Evolutionary conservation across 2,113 vertebrate species (phyloP), one percentile per base, ranked within the genome.

Genomic region (Fukomys damarensis): DNA sequence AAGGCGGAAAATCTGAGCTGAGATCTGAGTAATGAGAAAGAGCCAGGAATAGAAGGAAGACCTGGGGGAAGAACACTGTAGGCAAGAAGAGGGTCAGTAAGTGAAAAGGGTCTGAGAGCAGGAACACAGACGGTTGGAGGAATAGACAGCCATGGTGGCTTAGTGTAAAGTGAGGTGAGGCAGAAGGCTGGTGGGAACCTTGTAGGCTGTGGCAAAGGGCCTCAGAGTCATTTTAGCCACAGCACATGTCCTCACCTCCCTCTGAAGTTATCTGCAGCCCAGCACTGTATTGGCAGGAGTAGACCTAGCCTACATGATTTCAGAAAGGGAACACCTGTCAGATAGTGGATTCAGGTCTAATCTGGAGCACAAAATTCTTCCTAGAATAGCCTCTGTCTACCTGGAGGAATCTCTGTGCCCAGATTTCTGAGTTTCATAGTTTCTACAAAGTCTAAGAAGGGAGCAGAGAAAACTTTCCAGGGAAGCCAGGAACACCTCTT

Each of bases 231-330:
- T 13, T 59, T 16, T n/a, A 88, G n/a, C 52, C 32, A 79, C 2
- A 46, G 56, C 24, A 1, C 61, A 54, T 22, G 58, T 2, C 16
- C 8, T 41, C 1, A 63, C 0, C 20, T 86, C 49, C 74, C 81
- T 4, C 0, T 46, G 38, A 22, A 26, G 54, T 81, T 52, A 74
- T 35, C 2, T 1, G n/a, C n/a, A 80, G 12, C 14, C 46, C 46
- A 8, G 3, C 41, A n/a, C 46, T 84, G 0, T 32, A 14, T 7
- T 2, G 17, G 32, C 8, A 3, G 12, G 3, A 38, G 19, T 4
- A 65, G 38, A 68, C 2, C 63, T 3, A 77, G 43, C 5, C 12
- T 20, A 8, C 35, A 43, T 56, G 28, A 26, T 17, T 24, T 80
- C 49, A 59, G 30, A 77, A 35, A 16, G 3, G 17, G 77, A 86